Evolutionary conservation across 2,113 vertebrate species (phyloP).

Genomic region (Paradoxurus hermaphroditus): DNA sequence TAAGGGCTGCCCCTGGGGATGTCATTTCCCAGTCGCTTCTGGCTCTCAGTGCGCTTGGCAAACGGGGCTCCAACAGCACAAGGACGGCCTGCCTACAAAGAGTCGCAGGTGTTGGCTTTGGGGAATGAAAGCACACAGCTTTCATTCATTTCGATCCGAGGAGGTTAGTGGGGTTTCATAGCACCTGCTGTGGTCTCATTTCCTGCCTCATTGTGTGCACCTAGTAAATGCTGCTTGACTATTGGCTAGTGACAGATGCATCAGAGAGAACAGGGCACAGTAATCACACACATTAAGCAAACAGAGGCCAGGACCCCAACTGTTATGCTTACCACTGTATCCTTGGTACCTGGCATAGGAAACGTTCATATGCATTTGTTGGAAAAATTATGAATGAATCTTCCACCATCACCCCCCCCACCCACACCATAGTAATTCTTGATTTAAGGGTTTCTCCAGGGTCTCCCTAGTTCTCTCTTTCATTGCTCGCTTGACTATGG

Average conservation of each 20-base stretch:
- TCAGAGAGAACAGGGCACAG: background rate
- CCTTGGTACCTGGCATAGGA: background rate
- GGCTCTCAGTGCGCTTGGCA: background rate
- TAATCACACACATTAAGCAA: background rate
- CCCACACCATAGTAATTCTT: background rate
- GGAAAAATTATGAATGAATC: background rate
- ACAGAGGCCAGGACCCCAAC: background rate
- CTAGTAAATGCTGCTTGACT: background rate
- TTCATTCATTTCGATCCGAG: background rate
- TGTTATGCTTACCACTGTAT: background rate
- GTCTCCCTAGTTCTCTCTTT: background rate
- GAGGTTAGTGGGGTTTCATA: background rate
- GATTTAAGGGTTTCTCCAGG: background rate
- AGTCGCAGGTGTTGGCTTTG: background rate
- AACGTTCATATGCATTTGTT: background rate
- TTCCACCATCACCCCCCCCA: background rate
- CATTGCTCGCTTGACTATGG: background rate
- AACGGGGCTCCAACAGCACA: background rate
- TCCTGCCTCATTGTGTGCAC: background rate
- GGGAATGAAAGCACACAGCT: background rate
- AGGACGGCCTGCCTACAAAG: background rate
- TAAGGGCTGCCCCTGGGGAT: background rate
- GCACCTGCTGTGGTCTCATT: background rate
- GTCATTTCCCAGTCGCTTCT: background rate
- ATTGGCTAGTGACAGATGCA: background rate